A percentile compares a stretch with the other conserved stretches of the same genome.
Evolutionary conservation across 2,797 vertebrate species (phyloP).

Genomic region (Acrocephalus scirpaceus): DNA sequence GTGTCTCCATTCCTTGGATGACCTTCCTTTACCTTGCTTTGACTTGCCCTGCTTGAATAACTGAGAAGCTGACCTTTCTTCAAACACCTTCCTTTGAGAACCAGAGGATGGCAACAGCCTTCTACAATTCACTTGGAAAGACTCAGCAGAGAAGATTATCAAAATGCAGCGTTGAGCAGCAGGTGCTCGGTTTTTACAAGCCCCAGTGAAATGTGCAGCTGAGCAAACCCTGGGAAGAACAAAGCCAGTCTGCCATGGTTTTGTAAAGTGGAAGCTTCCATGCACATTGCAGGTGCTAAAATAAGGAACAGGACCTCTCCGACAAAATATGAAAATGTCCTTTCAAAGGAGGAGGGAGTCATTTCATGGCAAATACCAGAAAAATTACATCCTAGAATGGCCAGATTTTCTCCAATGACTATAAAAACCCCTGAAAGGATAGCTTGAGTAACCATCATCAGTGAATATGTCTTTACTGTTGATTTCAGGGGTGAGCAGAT

Average conservation of each 20-base stretch:
- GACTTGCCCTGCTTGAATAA: neutral
- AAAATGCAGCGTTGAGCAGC: neutral
- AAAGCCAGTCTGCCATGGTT: neutral
- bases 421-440: neutral
- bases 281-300: neutral
- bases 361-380: neutral
- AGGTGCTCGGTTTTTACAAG: neutral
- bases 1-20: neutral
- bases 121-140: neutral
- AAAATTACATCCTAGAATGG: neutral
- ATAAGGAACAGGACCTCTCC: neutral
- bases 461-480: neutral
- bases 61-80: neutral
- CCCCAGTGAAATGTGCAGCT: neutral
- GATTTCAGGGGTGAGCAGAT: neutral
- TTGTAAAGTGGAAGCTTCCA: neutral
- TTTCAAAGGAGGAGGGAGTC: neutral
- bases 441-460: neutral
- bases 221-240: neutral
- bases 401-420: neutral
- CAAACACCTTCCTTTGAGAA: neutral
- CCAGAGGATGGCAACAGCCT: conserved; percentile 28
- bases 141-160: neutral
- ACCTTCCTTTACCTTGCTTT: neutral
- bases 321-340: neutral